Percentiles rank a stretch among this genome's conserved stretches.
Evolutionary conservation across 2,797 vertebrate species (phyloP).

Genomic region (Poeciliopsis infans): DNA sequence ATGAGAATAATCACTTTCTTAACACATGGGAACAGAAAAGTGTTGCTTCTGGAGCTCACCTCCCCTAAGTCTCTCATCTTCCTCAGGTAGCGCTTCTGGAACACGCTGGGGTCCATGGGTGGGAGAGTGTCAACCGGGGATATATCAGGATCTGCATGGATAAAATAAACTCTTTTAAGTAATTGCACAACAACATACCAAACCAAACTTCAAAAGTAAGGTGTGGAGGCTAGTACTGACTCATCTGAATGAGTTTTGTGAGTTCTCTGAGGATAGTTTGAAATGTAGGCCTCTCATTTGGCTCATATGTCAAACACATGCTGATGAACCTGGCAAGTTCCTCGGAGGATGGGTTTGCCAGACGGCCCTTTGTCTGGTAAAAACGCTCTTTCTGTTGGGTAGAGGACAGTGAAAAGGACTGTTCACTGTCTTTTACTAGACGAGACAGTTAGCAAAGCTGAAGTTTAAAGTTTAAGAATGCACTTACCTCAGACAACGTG

Average conservation of each 20-base stretch:
- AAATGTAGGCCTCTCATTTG: conserved; percentile 86
- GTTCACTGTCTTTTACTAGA: too few species aligned
- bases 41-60: conserved; percentile 70
- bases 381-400: conserved; percentile 89
- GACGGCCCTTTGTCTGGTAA: conserved; percentile 85
- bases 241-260: conserved; percentile 85
- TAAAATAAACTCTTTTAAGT: not conserved
- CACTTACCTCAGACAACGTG: conserved; percentile 83
- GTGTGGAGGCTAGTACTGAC: conserved; percentile 71
- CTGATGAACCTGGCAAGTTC: conserved; percentile 88
- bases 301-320: conserved; percentile 88
- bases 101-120: conserved; percentile 82
- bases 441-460: not conserved
- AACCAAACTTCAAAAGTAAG: not conserved
- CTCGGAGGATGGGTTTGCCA: conserved; percentile 84
- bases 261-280: conserved; percentile 88
- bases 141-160: conserved; percentile 82
- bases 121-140: conserved; percentile 71
- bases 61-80: conserved; percentile 88
- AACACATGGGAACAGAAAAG: not conserved
- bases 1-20: not conserved
- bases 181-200: not conserved
- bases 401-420: not conserved
- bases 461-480: not conserved
- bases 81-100: conserved; percentile 92